A percentile compares a stretch with the other conserved stretches of the same genome.
These are phyloP conservation scores for Ascaphus truei DNA, from an alignment of 2,113 vertebrate genomes.

Conservation along the genomic window DNA sequence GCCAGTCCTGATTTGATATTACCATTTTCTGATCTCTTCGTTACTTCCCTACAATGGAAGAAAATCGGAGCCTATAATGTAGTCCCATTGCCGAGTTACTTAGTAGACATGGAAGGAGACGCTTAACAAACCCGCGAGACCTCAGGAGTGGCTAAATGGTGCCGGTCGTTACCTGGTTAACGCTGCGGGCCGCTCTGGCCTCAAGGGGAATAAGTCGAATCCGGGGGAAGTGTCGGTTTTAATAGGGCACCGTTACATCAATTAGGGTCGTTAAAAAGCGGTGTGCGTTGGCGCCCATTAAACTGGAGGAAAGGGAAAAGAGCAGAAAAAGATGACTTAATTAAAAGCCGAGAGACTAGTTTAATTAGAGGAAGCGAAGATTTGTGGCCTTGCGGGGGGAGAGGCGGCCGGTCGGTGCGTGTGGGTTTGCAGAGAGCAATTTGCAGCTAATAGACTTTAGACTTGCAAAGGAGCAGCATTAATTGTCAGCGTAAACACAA, in stretches of 20 bases:
- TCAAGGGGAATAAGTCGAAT: background rate
- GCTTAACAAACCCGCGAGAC: too few relatives aligned
- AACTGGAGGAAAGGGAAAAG: background rate
- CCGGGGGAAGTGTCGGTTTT: background rate
- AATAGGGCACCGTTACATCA: background rate
- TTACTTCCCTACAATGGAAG: too few relatives aligned
- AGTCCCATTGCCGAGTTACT: too few relatives aligned
- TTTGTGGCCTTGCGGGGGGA: conserved; percentile 33
- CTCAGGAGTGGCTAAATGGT: too few relatives aligned
- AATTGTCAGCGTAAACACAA: conserved; percentile 31
- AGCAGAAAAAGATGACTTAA: conserved; percentile 42
- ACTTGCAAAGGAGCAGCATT: conserved; percentile 21
- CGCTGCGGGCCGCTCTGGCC: background rate
- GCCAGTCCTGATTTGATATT: too few relatives aligned
- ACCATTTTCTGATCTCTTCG: too few relatives aligned
- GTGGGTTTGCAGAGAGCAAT: conserved; percentile 24
- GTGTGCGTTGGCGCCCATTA: background rate
- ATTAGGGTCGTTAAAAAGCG: conserved; percentile 3
- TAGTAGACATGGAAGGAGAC: too few relatives aligned
- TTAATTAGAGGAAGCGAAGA: conserved; percentile 39
- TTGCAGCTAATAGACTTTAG: conserved; percentile 41
- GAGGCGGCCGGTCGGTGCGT: background rate
- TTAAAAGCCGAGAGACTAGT: conserved; percentile 39
- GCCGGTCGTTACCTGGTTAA: too few relatives aligned
- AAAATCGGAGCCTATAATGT: too few relatives aligned